A percentile compares a stretch with the other conserved stretches of the same genome.
Conservation (phyloP, 2,888 invertebrate genomes). For the Beris morrisii region DNA sequence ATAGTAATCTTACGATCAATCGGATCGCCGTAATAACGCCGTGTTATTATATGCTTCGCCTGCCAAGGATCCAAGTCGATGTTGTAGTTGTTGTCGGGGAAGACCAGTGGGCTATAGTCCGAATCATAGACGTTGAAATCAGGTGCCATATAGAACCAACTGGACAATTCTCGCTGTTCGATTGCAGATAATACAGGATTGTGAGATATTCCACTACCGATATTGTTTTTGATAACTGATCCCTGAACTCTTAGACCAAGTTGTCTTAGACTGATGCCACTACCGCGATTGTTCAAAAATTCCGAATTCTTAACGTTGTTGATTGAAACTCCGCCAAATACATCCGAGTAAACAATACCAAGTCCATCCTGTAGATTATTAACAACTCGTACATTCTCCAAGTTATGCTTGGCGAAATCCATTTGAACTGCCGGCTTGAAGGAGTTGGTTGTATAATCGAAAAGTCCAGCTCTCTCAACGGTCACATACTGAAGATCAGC, state of each 20-base stretch:
- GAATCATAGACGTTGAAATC: conserved; percentile 69
- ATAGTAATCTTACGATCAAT: conserved; percentile 64
- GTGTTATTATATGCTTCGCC: conserved; percentile 79
- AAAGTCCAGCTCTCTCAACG: conserved; percentile 88
- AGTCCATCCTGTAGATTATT: conserved; percentile 92
- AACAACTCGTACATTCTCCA: conserved; percentile 77
- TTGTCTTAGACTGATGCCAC: conserved; percentile 88
- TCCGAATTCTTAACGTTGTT: conserved; percentile 83
- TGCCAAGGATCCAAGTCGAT: conserved; percentile 71
- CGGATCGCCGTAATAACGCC: conserved; percentile 63
- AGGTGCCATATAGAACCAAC: conserved; percentile 80
- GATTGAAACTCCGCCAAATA: conserved; percentile 81
- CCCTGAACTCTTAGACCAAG: conserved; percentile 79
- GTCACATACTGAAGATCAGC: conserved; percentile 85
- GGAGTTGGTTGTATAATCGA: conserved; percentile 86
- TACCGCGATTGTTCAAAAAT: conserved; percentile 80
- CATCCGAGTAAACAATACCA: conserved; percentile 91
- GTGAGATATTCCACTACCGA: conserved; percentile 85
- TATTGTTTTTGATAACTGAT: conserved; percentile 80
- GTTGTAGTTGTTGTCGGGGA: conserved; percentile 67
- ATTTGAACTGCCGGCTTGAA: conserved; percentile 90
- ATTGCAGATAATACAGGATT: conserved; percentile 82
- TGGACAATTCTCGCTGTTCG: conserved; percentile 88
- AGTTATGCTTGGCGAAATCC: conserved; percentile 79
- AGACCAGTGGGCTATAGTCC: conserved; percentile 71